phyloP scores from a whole-genome alignment of 1,140 invertebrate genomes.

The Drosophila seguyi region DNA sequence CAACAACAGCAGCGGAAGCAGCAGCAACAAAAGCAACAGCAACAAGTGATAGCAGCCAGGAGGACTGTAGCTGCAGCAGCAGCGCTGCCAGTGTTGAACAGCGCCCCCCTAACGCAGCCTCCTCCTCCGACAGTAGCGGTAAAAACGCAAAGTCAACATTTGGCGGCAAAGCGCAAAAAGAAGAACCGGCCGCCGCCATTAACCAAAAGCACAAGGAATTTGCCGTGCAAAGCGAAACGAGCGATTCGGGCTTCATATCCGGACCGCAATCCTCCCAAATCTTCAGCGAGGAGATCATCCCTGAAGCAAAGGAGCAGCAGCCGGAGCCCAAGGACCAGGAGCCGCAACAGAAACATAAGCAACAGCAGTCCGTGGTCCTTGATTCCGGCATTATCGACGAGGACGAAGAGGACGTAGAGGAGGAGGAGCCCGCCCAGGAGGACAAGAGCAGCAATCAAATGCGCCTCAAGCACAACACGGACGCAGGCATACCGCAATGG shows the following conservation, averaged over 20 bases:
- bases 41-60: slow-evolving; percentile 78
- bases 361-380: slow-evolving; percentile 36
- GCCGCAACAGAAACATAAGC: slow-evolving; percentile 15
- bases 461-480: slow-evolving; percentile 63
- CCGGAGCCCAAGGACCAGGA: slow-evolving; percentile 18
- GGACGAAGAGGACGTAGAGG: slow-evolving; percentile 57
- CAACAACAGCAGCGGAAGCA: slow-evolving; percentile 60
- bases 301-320: slow-evolving; percentile 25
- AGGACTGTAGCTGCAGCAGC: slow-evolving; percentile 54
- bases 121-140: slow-evolving; percentile 55
- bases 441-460: slow-evolving; percentile 51
- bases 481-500: slow-evolving; percentile 68
- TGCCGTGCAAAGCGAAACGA: slow-evolving; percentile 82
- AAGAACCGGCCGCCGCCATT: slow-evolving; percentile 53
- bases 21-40: slow-evolving; percentile 66
- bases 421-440: slow-evolving; percentile 32
- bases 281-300: slow-evolving; percentile 62
- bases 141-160: slow-evolving; percentile 66
- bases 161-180: slow-evolving; percentile 69
- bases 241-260: slow-evolving; percentile 85
- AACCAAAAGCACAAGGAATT: slow-evolving; percentile 68
- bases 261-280: slow-evolving; percentile 77
- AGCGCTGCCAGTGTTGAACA: slow-evolving; percentile 67
- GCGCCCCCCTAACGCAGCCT: slow-evolving; percentile 40
- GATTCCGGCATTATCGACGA: slow-evolving; percentile 79